A percentile compares a stretch with the other conserved stretches of the same genome.
phyloP scores from a whole-genome alignment of 2,888 invertebrate species.

The Eudasyphora cyanicolor region DNA sequence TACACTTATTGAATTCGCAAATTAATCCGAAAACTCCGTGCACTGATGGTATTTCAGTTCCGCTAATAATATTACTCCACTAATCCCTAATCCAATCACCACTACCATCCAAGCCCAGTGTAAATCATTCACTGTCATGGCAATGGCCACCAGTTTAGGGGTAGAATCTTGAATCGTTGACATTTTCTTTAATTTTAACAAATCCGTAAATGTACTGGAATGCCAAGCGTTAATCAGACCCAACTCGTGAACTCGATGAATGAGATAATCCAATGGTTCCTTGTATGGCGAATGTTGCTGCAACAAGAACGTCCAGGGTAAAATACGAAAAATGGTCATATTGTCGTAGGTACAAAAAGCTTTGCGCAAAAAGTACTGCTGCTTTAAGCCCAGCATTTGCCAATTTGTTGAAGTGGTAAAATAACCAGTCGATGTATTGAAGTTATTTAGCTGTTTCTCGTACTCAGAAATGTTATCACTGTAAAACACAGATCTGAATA shows the following conservation, averaged over 20 bases:
- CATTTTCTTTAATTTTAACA: constrained; percentile 18
- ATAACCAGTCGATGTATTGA: constrained; percentile 47
- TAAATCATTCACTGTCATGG: constrained; percentile 21
- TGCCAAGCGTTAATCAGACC: constrained; percentile 41
- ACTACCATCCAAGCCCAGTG: constrained; percentile 28
- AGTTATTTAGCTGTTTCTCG: constrained; percentile 18
- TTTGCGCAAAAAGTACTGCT: constrained; percentile 13
- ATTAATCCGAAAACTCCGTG: too few species aligned
- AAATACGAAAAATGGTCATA: neutral
- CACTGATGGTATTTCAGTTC: too few species aligned
- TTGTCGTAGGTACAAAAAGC: constrained; percentile 25
- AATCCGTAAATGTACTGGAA: constrained; percentile 23
- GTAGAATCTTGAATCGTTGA: constrained; percentile 20
- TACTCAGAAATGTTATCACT: neutral
- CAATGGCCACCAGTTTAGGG: too few species aligned
- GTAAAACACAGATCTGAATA: neutral
- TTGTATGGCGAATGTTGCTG: constrained; percentile 32
- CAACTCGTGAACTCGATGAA: constrained; percentile 14
- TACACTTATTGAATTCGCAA: too few species aligned
- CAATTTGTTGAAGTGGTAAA: constrained; percentile 29
- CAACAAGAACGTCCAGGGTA: neutral
- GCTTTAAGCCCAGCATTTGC: constrained; percentile 32
- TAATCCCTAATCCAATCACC: neutral
- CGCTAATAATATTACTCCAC: neutral
- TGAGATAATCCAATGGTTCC: constrained; percentile 22